Evolutionary conservation across 2,888 invertebrate genomes (phyloP), one percentile per base, ranked within the genome.

Genomic region (Melanargia galathea): DNA sequence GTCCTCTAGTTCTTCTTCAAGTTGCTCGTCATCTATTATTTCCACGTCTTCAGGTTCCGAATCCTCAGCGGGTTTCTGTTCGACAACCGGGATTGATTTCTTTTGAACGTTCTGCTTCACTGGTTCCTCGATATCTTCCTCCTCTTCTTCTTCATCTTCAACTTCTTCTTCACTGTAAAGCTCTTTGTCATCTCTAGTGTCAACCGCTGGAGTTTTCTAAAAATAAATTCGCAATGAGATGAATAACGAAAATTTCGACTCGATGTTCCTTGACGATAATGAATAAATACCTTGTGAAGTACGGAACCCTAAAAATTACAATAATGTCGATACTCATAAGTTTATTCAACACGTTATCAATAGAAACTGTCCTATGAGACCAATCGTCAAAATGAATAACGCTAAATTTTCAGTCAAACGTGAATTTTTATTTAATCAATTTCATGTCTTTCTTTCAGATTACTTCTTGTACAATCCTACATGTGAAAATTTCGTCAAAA

Each of bases 21-120:
- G 83, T 64, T 92, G 92, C 67, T 90, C 90, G 11, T 87, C 86
- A 40, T 86, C 87, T 38, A 91, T 87, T 68, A 90, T 88, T 76
- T 92, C 92, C 0, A 90, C 90, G 64, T 90, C 87, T 20, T 87
- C 86, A 1, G 74, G 68, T 54, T 84, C 84, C 10, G 77, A 77
- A 22, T 84, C 83, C 22, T 77, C 78, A 16, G 80, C 80, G 1
- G 71, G 68, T 46, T 83, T 83, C 16, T 74, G 76, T 26, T 82
- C 81, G 6, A 73, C 72, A 10, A 35, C 13, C 45, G 62, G 62
- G 5, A 40, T 16, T 18, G 40, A 7, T 46, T 48, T 43, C 58
- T 52, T 58, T 45, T 58, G 55, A 30, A 63, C 10, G 4, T 13
- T 26, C 10, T 63, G 65, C 55, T 65, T 66, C 4, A 64, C 51